Evolutionary conservation across 2,797 vertebrate species (phyloP).

Genomic region (Pipistrellus nathusii): DNA sequence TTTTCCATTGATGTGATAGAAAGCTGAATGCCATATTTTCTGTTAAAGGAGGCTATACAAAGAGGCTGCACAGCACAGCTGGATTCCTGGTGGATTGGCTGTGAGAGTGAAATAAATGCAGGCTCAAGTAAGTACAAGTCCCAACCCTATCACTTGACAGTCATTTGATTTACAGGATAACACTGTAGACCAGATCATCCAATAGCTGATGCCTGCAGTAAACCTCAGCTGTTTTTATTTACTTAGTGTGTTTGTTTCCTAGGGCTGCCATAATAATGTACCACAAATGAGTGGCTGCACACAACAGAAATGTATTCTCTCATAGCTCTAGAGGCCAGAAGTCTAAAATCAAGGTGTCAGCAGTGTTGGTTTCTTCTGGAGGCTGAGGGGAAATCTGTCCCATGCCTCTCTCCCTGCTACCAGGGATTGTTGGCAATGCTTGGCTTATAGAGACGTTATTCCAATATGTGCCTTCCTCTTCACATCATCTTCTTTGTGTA

Average conservation of each 20-base stretch:
- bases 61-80: not conserved
- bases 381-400: not conserved
- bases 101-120: not conserved
- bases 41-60: not conserved
- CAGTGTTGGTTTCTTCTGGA: not conserved
- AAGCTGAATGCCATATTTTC: not conserved
- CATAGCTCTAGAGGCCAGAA: not conserved
- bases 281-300: not conserved
- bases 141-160: not conserved
- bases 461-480: not conserved
- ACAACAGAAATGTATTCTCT: not conserved
- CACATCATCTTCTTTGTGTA: not conserved
- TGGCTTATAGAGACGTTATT: not conserved
- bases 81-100: not conserved
- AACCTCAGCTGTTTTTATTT: not conserved
- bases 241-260: not conserved
- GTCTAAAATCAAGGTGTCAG: not conserved
- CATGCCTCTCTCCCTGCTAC: not conserved
- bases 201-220: not conserved
- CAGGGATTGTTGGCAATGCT: not conserved
- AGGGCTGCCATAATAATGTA: not conserved
- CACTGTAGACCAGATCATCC: not conserved
- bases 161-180: not conserved
- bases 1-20: not conserved
- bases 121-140: not conserved